Conservation (phyloP, 2,113 vertebrate species). For the Vireo altiloquus region DNA sequence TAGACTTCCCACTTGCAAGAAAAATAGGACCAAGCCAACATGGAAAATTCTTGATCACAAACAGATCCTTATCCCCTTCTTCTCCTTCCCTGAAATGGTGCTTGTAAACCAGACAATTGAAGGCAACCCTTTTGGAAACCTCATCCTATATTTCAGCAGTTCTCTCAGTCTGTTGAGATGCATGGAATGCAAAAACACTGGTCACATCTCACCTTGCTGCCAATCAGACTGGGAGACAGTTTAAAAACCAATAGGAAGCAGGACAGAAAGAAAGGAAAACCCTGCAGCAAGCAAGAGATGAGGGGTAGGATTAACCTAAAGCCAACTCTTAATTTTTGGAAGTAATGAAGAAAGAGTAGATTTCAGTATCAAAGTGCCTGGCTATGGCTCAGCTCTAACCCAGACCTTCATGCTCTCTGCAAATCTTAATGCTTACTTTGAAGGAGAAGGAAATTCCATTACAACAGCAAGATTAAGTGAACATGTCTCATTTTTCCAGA, state of each 20-base stretch:
- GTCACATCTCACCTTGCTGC: not conserved
- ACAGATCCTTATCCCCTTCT: not conserved
- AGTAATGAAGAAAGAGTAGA: not conserved
- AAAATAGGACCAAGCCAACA: not conserved
- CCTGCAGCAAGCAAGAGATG: not conserved
- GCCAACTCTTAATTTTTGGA: not conserved
- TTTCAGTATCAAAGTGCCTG: not conserved
- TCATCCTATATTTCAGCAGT: not conserved
- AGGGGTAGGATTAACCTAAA: not conserved
- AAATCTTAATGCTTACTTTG: not conserved
- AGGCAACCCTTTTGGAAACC: not conserved
- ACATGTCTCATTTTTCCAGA: not conserved
- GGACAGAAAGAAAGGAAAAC: not conserved
- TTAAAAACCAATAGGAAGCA: not conserved
- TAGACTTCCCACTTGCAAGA: not conserved
- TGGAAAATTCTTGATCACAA: not conserved
- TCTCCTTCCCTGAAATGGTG: not conserved
- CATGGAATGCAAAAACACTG: fast-evolving
- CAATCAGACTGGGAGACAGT: not conserved
- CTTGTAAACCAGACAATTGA: not conserved
- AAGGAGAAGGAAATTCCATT: not conserved
- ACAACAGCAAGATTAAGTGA: not conserved
- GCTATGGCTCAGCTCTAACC: not conserved
- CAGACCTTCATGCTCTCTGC: not conserved
- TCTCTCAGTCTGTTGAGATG: not conserved